Evolutionary conservation across 35 echinoderm and acorn worm genomes (phyloP).

Genomic region (Lytechinus variegatus): DNA sequence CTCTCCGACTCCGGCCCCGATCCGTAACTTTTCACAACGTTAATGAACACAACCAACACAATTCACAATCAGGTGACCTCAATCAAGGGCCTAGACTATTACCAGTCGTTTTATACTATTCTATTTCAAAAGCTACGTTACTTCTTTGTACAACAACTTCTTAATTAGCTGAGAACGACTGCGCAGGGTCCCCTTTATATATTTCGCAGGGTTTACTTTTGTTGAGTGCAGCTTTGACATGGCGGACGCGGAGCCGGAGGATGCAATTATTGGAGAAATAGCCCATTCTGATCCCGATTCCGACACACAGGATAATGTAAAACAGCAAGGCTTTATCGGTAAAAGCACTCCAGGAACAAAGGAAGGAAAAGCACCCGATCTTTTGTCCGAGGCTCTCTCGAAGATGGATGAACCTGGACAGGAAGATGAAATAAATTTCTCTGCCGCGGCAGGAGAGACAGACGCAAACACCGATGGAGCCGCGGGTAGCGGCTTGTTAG

Average conservation of each 20-base stretch:
- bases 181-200: neutral
- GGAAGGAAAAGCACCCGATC: slow-evolving; percentile 50
- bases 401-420: slow-evolving; percentile 56
- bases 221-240: slow-evolving; percentile 17
- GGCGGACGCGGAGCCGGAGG: slow-evolving; percentile 20
- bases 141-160: neutral
- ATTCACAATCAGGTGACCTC: slow-evolving; percentile 43
- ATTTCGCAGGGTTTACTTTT: neutral
- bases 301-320: neutral
- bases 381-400: slow-evolving; percentile 67
- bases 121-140: neutral
- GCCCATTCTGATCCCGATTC: neutral
- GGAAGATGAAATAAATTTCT: slow-evolving; percentile 34
- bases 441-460: slow-evolving; percentile 23
- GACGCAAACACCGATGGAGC: slow-evolving; percentile 10
- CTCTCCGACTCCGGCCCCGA: neutral
- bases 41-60: neutral
- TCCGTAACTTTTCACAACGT: neutral
- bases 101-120: neutral
- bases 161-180: neutral
- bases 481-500: neutral
- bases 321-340: neutral
- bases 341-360: neutral
- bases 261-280: neutral
- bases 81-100: neutral